Evolutionary conservation across 2,888 invertebrate species (phyloP).

Genomic region (Argyresthia goedartella): DNA sequence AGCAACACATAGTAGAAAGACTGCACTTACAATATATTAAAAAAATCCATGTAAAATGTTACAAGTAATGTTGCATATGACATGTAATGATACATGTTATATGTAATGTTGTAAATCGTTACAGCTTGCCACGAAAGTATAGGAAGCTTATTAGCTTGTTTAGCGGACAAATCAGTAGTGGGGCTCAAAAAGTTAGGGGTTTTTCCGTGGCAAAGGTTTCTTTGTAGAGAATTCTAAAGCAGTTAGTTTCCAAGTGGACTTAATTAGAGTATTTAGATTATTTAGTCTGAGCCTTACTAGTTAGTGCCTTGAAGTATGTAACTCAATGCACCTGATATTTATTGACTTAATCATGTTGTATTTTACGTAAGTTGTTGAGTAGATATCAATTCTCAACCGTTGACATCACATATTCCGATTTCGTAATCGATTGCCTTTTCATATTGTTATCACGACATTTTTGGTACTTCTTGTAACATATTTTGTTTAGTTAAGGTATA

Average conservation of each 20-base stretch:
- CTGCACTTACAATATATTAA: too few relatives aligned
- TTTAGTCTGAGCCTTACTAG: conserved; percentile 33
- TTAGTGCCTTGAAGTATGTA: conserved; percentile 44
- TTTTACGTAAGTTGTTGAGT: conserved; percentile 3
- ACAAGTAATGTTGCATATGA: too few relatives aligned
- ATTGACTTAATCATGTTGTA: conserved; percentile 5
- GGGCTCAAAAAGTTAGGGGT: too few relatives aligned
- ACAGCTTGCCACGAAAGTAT: too few relatives aligned
- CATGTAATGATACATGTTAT: too few relatives aligned
- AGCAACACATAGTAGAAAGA: too few relatives aligned
- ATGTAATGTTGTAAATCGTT: too few relatives aligned
- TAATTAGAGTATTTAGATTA: conserved; percentile 7
- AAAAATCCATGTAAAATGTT: too few relatives aligned
- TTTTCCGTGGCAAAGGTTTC: too few relatives aligned
- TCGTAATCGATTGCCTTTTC: neutral
- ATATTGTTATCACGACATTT: neutral
- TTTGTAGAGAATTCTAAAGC: neutral
- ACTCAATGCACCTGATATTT: conserved; percentile 22
- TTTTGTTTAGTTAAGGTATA: conserved; percentile 41
- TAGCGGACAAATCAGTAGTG: too few relatives aligned
- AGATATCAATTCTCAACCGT: conserved; percentile 12
- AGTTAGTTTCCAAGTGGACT: neutral
- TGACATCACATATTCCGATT: conserved; percentile 32
- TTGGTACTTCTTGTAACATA: neutral
- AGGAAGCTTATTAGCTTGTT: too few relatives aligned